phyloP scores from a whole-genome alignment of 2,888 invertebrate genomes.

The Anaspis maculata region DNA sequence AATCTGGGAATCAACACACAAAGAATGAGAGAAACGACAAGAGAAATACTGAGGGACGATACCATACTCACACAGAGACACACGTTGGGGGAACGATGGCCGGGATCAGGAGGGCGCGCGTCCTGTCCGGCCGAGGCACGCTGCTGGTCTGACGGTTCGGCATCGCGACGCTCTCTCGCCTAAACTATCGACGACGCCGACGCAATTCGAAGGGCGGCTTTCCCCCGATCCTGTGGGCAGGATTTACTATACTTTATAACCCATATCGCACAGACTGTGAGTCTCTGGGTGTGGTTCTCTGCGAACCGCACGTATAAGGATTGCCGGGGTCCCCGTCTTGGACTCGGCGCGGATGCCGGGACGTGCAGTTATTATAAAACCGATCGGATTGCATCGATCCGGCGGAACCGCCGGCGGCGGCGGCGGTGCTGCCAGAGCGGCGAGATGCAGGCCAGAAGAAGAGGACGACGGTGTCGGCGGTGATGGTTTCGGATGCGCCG shows the following conservation, averaged over 20 bases:
- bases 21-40: no score
- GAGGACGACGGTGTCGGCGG: not conserved
- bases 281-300: conserved; percentile 48
- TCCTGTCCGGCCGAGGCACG: conserved; percentile 17
- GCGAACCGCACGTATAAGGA: not conserved
- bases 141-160: conserved; percentile 31
- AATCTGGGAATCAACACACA: no score
- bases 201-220: conserved; percentile 39
- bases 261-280: conserved; percentile 50
- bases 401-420: no score
- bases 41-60: no score
- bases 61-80: not conserved
- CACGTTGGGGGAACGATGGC: no score
- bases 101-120: conserved; percentile 9
- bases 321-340: not conserved
- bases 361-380: conserved; percentile 22
- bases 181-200: conserved; percentile 41
- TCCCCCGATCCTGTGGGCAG: conserved; percentile 42
- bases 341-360: no score
- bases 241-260: conserved; percentile 41
- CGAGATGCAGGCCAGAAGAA: no score
- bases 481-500: conserved; percentile 25
- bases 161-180: conserved; percentile 35
- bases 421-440: no score
- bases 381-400: conserved; percentile 28